Evolutionary conservation across 2,888 invertebrate species (phyloP).

Genomic region (Halictus ligatus): DNA sequence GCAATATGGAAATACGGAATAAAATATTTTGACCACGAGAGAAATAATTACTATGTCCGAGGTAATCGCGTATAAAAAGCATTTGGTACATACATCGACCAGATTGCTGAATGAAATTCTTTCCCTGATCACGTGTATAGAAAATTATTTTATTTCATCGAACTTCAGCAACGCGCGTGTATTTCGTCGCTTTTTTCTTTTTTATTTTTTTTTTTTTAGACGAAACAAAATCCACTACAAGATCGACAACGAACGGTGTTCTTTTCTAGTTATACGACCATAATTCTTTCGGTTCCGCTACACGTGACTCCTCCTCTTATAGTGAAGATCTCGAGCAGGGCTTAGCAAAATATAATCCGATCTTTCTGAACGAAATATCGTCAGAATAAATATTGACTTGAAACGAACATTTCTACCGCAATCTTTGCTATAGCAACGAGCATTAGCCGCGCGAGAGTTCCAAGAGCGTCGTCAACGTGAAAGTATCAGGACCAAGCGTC

Average conservation of each 20-base stretch:
- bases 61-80: not conserved
- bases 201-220: not conserved
- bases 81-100: not conserved
- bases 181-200: not conserved
- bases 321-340: not conserved
- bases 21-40: not conserved
- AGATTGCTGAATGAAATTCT: not conserved
- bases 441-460: not conserved
- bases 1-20: not conserved
- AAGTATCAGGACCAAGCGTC: not conserved
- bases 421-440: too few relatives aligned
- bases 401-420: not conserved
- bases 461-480: not conserved
- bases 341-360: not conserved
- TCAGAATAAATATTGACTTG: not conserved
- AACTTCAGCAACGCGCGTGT: not conserved
- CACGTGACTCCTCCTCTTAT: not conserved
- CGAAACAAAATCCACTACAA: not conserved
- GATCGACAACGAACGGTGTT: not conserved
- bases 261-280: not conserved
- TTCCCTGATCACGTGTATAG: not conserved
- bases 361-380: not conserved
- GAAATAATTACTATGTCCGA: not conserved
- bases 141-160: not conserved
- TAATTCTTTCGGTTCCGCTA: conserved; percentile 2